These are phyloP conservation scores for Hydractinia echinata DNA, from an alignment of 30 jellyfish, hydroid and myxozoan genomes.

Conservation along the genomic window DNA sequence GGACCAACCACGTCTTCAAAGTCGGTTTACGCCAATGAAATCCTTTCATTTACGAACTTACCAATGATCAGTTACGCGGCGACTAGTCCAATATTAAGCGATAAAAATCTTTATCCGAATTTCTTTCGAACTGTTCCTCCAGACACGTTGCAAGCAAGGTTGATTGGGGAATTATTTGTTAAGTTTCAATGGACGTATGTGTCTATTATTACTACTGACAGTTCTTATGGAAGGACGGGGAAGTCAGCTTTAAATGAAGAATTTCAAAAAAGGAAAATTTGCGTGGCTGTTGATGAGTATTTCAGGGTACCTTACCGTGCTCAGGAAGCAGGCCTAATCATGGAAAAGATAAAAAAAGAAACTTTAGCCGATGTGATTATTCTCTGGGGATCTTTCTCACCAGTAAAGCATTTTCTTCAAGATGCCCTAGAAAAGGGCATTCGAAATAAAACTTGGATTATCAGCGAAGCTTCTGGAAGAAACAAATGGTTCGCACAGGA, in stretches of 20 bases:
- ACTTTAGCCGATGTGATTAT: slow-evolving; percentile 15
- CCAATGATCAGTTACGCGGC: slow-evolving; percentile 35
- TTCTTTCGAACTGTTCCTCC: slow-evolving; percentile 34
- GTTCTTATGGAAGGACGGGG: slow-evolving; percentile 34
- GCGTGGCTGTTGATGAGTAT: background rate
- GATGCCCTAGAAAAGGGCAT: background rate
- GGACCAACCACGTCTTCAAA: slow-evolving; percentile 36
- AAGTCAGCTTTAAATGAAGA: slow-evolving; percentile 14
- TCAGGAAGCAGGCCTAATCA: background rate
- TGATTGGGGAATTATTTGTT: slow-evolving; percentile 21
- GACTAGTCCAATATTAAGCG: slow-evolving; percentile 17
- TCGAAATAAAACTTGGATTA: slow-evolving; percentile 17
- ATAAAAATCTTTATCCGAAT: slow-evolving; percentile 25
- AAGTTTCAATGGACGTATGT: slow-evolving; percentile 28
- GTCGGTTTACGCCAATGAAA: slow-evolving; percentile 2
- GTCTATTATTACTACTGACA: slow-evolving; percentile 29
- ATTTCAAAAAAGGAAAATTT: background rate
- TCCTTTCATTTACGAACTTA: background rate
- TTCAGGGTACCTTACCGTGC: background rate
- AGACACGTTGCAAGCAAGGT: slow-evolving; percentile 21
- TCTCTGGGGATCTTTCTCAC: slow-evolving; percentile 6
- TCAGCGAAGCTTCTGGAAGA: slow-evolving; percentile 28
- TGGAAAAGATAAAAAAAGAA: background rate
- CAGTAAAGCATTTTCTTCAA: background rate
- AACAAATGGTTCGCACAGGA: background rate